These are phyloP conservation scores for Luscinia megarhynchos DNA, from an alignment of 2,797 vertebrate species.

Conservation along the genomic window DNA sequence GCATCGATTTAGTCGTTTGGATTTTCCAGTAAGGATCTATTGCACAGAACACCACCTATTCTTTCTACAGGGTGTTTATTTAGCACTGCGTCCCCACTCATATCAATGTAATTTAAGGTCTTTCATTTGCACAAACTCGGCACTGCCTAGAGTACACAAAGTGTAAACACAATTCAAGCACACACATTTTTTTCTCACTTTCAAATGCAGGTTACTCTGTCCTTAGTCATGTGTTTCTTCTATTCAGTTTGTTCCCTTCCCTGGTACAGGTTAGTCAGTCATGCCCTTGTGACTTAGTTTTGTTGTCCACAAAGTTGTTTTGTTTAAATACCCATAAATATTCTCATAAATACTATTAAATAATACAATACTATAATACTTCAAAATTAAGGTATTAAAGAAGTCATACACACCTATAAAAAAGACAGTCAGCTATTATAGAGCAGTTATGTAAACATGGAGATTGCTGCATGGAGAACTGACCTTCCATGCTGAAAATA, in stretches of 20 bases:
- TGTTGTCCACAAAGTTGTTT: background rate
- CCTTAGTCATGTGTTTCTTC: background rate
- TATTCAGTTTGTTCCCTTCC: background rate
- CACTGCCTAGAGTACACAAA: background rate
- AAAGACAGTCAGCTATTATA: background rate
- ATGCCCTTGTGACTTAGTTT: background rate
- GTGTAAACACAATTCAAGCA: background rate
- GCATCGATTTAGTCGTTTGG: background rate
- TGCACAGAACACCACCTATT: background rate
- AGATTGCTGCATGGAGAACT: background rate
- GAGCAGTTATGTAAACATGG: background rate
- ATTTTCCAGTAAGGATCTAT: background rate
- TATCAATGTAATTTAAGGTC: background rate
- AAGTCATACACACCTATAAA: background rate
- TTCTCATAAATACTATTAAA: background rate
- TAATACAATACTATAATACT: background rate
- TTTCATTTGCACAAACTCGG: background rate
- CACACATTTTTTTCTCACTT: background rate
- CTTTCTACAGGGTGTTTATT: background rate
- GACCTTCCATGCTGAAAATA: background rate
- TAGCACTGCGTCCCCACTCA: background rate
- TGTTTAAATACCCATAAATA: background rate
- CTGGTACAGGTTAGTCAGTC: background rate
- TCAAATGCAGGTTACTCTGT: background rate
- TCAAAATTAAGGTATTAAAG: background rate